phyloP scores from a whole-genome alignment of 2,113 vertebrate species.

The Pachycephala philippinensis region DNA sequence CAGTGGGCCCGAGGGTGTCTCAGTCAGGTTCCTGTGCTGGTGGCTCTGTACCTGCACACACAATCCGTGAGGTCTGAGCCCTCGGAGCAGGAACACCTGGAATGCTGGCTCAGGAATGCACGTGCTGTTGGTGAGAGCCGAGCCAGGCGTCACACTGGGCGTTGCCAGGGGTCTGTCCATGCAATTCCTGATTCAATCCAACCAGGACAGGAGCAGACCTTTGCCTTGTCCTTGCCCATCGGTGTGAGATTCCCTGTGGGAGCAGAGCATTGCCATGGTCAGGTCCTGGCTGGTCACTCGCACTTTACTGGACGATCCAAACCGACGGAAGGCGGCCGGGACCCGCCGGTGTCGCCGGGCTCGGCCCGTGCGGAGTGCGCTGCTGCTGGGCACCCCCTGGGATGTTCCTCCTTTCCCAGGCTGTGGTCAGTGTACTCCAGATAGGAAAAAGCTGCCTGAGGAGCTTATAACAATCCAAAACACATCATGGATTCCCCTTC shows the following conservation, averaged over 20 bases:
- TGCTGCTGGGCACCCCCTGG: background rate
- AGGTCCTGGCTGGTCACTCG: background rate
- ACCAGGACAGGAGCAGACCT: background rate
- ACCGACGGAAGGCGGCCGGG: accelerated
- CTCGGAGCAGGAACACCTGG: background rate
- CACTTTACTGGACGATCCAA: background rate
- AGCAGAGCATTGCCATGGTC: background rate
- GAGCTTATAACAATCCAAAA: background rate
- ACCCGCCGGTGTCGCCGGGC: background rate
- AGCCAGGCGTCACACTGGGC: background rate
- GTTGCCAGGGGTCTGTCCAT: background rate
- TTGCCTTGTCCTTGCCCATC: background rate
- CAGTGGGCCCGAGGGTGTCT: background rate
- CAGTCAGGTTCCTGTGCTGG: background rate
- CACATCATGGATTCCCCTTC: background rate
- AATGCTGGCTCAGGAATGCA: background rate
- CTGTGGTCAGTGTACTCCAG: background rate
- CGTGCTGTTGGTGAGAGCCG: background rate
- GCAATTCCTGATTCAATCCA: background rate
- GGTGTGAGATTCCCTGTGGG: background rate
- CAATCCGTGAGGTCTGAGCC: background rate
- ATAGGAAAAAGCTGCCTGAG: constrained; percentile 49
- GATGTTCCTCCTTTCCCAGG: background rate
- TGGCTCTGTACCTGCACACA: background rate
- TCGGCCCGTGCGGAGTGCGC: accelerated